Conservation (phyloP, 1,140 invertebrate species). For the Nebria ingens region DNA sequence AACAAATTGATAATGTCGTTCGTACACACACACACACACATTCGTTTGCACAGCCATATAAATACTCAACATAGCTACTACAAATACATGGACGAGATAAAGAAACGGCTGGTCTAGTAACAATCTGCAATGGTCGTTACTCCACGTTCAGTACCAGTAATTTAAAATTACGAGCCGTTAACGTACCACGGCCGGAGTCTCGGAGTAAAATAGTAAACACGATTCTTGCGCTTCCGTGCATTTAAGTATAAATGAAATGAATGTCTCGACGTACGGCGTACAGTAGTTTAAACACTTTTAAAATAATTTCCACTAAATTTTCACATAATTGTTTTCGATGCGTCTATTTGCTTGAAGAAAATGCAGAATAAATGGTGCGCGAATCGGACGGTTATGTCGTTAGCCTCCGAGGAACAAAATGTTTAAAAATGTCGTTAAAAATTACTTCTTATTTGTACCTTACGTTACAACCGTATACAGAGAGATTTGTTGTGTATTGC, state of each 20-base stretch:
- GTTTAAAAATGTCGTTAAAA: too few relatives aligned
- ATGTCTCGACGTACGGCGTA: neutral
- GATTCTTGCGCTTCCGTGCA: neutral
- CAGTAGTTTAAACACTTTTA: conserved; percentile 6
- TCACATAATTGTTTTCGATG: neutral
- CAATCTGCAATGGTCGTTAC: neutral
- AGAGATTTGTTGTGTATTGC: too few relatives aligned
- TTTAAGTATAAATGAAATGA: neutral
- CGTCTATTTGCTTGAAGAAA: too few relatives aligned
- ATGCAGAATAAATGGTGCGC: neutral
- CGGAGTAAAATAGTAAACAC: conserved; percentile 7
- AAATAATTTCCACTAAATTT: conserved; percentile 5
- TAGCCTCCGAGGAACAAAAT: too few relatives aligned
- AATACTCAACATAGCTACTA: neutral
- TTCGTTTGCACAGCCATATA: neutral
- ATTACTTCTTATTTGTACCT: too few relatives aligned
- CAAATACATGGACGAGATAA: too few relatives aligned
- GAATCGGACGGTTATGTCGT: too few relatives aligned
- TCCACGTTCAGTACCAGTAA: neutral
- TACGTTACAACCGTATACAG: too few relatives aligned
- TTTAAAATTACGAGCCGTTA: conserved; percentile 7
- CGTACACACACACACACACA: neutral
- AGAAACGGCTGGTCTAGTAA: neutral
- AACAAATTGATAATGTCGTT: neutral
- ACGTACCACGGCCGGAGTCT: neutral